Evolutionary conservation across 2,888 invertebrate species (phyloP).

Genomic region (Amblyteles armatorius): DNA sequence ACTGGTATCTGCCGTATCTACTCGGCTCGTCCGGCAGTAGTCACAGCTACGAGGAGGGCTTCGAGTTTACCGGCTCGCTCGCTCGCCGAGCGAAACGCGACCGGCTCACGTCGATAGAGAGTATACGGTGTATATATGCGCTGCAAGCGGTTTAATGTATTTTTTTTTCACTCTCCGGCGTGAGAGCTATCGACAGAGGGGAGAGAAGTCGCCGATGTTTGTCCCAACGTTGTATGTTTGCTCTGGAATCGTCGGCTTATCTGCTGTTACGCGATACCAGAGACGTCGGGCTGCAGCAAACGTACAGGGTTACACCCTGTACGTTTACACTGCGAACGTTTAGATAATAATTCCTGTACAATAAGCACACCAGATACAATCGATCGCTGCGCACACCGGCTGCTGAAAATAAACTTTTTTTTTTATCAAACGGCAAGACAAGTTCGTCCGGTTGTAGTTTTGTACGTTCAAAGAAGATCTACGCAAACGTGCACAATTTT

Average conservation of each 20-base stretch:
- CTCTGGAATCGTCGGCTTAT: constrained; percentile 54
- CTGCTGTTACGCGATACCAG: constrained; percentile 54
- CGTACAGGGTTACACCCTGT: neutral
- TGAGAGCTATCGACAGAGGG: constrained; percentile 14
- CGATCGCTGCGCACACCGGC: neutral
- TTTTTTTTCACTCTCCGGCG: constrained; percentile 9
- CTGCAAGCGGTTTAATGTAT: constrained; percentile 7
- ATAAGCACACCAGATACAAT: neutral
- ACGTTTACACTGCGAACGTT: constrained; percentile 28
- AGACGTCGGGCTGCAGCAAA: constrained; percentile 10
- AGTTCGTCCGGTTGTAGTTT: neutral
- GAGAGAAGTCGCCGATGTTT: constrained; percentile 53
- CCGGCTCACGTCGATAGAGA: constrained; percentile 12
- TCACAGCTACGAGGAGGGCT: constrained; percentile 11
- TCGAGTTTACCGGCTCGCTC: constrained; percentile 29
- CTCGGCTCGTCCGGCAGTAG: constrained; percentile 3
- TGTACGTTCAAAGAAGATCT: too few species aligned
- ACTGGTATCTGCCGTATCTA: constrained; percentile 19
- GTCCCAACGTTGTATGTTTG: constrained; percentile 50
- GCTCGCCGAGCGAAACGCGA: constrained; percentile 9
- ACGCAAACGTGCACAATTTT: neutral
- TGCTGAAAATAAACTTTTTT: constrained; percentile 11
- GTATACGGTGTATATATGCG: neutral
- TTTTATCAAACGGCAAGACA: neutral
- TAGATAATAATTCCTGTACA: constrained; percentile 33